A percentile compares a stretch with the other conserved stretches of the same genome.
phyloP scores from a whole-genome alignment of 1,140 invertebrate species.

The Penaeus indicus region DNA sequence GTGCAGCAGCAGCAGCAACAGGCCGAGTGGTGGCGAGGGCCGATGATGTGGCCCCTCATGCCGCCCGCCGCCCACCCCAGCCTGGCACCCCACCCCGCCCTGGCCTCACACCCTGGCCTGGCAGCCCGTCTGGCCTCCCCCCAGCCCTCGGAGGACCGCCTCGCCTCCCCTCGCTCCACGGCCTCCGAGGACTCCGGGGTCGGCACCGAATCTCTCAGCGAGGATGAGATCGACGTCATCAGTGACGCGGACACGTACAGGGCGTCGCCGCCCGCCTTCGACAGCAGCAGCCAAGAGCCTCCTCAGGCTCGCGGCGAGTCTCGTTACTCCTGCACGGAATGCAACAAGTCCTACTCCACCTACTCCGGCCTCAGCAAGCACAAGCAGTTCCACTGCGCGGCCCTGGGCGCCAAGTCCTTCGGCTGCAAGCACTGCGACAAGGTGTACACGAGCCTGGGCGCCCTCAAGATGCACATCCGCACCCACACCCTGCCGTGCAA shows the following conservation, averaged over 20 bases:
- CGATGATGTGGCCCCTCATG: conserved; percentile 46
- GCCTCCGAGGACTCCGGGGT: conserved; percentile 62
- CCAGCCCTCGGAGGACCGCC: conserved; percentile 45
- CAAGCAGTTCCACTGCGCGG: conserved; percentile 94
- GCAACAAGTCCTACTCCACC: conserved; percentile 95
- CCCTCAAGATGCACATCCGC: conserved; percentile 94
- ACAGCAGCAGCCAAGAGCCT: background rate
- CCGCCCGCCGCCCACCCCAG: conserved; percentile 28
- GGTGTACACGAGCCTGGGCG: conserved; percentile 92
- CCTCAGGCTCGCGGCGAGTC: conserved; percentile 26
- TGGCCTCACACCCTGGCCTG: conserved; percentile 1
- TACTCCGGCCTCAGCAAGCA: conserved; percentile 95
- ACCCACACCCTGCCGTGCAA: conserved; percentile 93
- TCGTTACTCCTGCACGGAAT: conserved; percentile 88
- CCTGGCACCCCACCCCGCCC: conserved; percentile 29
- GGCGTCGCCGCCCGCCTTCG: background rate
- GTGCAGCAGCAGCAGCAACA: conserved; percentile 55
- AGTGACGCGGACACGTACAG: conserved; percentile 29
- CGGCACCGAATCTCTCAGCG: conserved; percentile 48
- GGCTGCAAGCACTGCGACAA: conserved; percentile 97
- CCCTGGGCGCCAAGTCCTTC: conserved; percentile 90
- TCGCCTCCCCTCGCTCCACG: conserved; percentile 60
- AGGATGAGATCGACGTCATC: conserved; percentile 62
- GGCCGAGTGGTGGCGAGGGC: conserved; percentile 31
- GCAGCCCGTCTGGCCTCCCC: conserved; percentile 22